phyloP scores from a whole-genome alignment of 1,140 invertebrate species.

The honey bee (Apis mellifera) region Amel_HAv3.1 CM009931.2:25446501-25447000 shows the following conservation, averaged over 20 bases:
- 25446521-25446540: constrained; percentile 54
- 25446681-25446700: neutral
- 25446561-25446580: neutral
- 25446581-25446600: no score
- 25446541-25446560: neutral
- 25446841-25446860: neutral
- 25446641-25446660: constrained; percentile 28
- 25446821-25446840: no score
- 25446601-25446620: neutral
- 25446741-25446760: neutral
- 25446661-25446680: constrained; percentile 36
- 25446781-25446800: neutral
- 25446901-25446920: neutral
- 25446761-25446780: neutral
- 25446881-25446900: neutral
- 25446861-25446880: neutral
- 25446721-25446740: no score
- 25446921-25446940: neutral
- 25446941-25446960: neutral
- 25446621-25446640: constrained; percentile 19
- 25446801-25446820: neutral
- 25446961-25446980: neutral
- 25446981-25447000: neutral
- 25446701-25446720: neutral
- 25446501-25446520: constrained; percentile 65